phyloP scores from a whole-genome alignment of 2,113 vertebrate genomes.

The Xenotilapia longispinis region DNA sequence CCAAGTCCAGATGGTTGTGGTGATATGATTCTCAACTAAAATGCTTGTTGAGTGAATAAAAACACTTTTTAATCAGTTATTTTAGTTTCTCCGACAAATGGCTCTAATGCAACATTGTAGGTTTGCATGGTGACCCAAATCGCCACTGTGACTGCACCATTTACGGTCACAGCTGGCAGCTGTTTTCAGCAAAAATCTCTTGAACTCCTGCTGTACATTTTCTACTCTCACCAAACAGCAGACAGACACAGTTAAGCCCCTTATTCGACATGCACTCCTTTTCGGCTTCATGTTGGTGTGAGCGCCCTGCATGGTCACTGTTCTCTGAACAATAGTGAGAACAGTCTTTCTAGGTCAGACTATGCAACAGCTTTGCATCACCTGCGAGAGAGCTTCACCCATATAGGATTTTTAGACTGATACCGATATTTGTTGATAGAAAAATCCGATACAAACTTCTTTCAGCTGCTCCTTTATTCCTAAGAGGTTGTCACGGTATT shows the following conservation, averaged over 20 bases:
- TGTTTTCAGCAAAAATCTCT: not conserved
- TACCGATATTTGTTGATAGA: not conserved
- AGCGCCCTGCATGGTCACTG: not conserved
- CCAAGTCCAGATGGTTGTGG: not conserved
- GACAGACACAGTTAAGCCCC: not conserved
- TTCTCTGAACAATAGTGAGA: not conserved
- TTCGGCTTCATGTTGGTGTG: not conserved
- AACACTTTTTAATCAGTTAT: not conserved
- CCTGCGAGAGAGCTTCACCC: not conserved
- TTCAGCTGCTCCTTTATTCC: not conserved
- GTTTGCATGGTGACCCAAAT: not conserved
- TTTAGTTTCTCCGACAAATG: not conserved
- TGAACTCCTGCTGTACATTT: not conserved
- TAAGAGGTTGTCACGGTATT: not conserved
- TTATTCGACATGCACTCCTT: not conserved
- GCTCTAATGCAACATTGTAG: not conserved
- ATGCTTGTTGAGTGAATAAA: not conserved
- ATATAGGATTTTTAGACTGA: not conserved
- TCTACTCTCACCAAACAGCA: not conserved
- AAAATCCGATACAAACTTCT: not conserved
- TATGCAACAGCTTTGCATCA: not conserved
- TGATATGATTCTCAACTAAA: not conserved
- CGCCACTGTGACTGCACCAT: not conserved
- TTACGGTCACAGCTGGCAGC: not conserved
- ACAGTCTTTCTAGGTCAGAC: not conserved